Base-by-base conservation (phyloP, 2,113 vertebrate genomes). In the Mobula hypostoma region DNA sequence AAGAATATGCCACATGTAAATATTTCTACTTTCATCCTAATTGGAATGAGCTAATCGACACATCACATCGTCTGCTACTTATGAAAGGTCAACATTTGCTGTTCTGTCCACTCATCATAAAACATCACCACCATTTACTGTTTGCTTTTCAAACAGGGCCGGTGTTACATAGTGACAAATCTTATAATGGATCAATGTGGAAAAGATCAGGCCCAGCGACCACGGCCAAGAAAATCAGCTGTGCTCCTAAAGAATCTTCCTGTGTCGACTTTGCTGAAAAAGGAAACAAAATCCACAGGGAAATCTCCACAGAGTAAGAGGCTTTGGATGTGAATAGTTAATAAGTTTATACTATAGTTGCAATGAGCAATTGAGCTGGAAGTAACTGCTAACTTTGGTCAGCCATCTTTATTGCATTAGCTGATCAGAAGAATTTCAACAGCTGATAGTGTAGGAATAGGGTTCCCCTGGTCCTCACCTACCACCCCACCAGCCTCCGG, bases 91-190 rank as follows among this genome's bases (percentile, higher is more conserved):
- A 80, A 61, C 61, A 66, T 90, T 68, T 61, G 17, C 14, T 17
- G 24, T 21, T 2, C 66, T 66, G 61, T 4, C 32, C 66, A 36
- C 21, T 21, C 9, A 68, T 72, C 19, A 24, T 48, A 70, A 32
- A 72, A 4, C 36, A 74, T 72, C 40, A 5, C 66, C 66, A 48
- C 21, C 4, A 6, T 66, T 90, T 58, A 63, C 40, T 24, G 77
- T 56, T 17, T 79, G 78, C 68, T 94, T 17, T 83, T 1, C 3
- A 7, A 87, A 9, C 66, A 95, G 95, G 94, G 95, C n/a, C 48
- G 6, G 27, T 95, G 95, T 94, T 27, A 7, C 32, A 94, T 95
- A 85, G 88, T 94, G 83, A 94, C 94, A 77, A 87, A 95, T 58
- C 15, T 96, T 14, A 76, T 9, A 74, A 93, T 94, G 94, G 94